A percentile compares a stretch with the other conserved stretches of the same genome.
Conservation (phyloP, 2,888 invertebrate species). For the Biston stratarius region DNA sequence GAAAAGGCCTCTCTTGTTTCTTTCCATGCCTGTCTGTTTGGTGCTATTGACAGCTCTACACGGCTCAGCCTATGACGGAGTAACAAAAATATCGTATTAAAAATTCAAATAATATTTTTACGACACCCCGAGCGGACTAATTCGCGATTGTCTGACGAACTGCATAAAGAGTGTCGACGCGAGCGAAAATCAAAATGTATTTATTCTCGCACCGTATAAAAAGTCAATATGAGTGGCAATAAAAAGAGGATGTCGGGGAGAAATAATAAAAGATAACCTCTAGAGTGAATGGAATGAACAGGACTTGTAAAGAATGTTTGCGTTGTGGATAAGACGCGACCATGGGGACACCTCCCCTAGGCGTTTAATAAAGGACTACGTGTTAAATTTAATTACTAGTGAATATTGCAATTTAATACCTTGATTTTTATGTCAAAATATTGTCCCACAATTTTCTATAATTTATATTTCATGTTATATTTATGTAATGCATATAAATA, state of each 20-base stretch:
- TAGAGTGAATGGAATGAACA: slow-evolving; percentile 80
- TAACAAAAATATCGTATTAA: slow-evolving; percentile 35
- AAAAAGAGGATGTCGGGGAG: slow-evolving; percentile 78
- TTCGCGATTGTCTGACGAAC: slow-evolving; percentile 74
- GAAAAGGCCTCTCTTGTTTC: too few species aligned
- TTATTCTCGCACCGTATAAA: slow-evolving; percentile 83
- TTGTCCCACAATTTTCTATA: too few species aligned
- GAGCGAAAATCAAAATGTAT: slow-evolving; percentile 85
- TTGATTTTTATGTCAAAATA: too few species aligned
- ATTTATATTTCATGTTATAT: too few species aligned
- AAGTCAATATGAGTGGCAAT: slow-evolving; percentile 86
- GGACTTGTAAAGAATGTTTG: slow-evolving; percentile 85
- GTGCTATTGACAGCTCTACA: not conserved
- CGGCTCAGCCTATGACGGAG: slow-evolving; percentile 8
- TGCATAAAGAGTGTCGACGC: slow-evolving; percentile 72
- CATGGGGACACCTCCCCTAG: slow-evolving; percentile 79
- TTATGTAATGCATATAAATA: too few species aligned
- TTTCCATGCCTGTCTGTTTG: too few species aligned
- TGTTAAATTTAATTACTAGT: slow-evolving; percentile 11
- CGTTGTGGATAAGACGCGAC: slow-evolving; percentile 84
- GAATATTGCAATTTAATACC: not conserved
- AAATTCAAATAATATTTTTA: slow-evolving; percentile 59
- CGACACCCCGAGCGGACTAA: slow-evolving; percentile 76
- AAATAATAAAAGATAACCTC: slow-evolving; percentile 86
- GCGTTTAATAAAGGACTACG: slow-evolving; percentile 25